phyloP scores from a whole-genome alignment of 2,888 invertebrate genomes.

The Alsophila aescularia region DNA sequence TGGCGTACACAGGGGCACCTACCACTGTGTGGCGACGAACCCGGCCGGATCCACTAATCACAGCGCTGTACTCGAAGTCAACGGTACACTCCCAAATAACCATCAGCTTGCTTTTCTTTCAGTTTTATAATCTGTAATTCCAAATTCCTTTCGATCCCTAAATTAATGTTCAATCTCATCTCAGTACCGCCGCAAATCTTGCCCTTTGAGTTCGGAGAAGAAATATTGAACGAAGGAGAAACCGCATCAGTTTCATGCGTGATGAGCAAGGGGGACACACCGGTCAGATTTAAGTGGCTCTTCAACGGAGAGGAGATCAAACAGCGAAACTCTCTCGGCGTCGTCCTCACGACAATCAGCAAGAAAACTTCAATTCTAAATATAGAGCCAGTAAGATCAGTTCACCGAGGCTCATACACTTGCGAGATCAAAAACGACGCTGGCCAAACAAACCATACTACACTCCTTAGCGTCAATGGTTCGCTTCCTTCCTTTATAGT shows the following conservation, averaged over 20 bases:
- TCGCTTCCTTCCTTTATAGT: conserved; percentile 54
- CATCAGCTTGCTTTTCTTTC: conserved; percentile 53
- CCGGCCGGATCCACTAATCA: conserved; percentile 87
- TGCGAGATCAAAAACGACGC: conserved; percentile 87
- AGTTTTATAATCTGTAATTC: conserved; percentile 32
- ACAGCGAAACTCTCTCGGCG: conserved; percentile 81
- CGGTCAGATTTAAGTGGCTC: conserved; percentile 90
- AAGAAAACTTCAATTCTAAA: conserved; percentile 87
- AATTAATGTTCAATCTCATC: conserved; percentile 22
- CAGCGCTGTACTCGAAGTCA: conserved; percentile 88
- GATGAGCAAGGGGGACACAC: conserved; percentile 92
- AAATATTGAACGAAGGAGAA: conserved; percentile 89
- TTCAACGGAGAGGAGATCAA: conserved; percentile 81
- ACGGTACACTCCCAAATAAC: conserved; percentile 83
- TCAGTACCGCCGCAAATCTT: conserved; percentile 90
- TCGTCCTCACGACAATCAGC: conserved; percentile 85
- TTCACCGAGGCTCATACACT: conserved; percentile 87
- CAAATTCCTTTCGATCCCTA: conserved; percentile 40
- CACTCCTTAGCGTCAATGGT: conserved; percentile 86
- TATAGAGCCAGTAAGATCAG: conserved; percentile 86
- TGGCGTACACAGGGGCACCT: conserved; percentile 89
- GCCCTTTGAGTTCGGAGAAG: conserved; percentile 90
- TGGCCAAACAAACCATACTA: conserved; percentile 84
- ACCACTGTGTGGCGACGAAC: conserved; percentile 90
- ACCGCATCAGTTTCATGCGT: conserved; percentile 89